These are phyloP conservation scores for Aleiodes alternator DNA, from an alignment of 2,888 invertebrate species.

Conservation along the genomic window DNA sequence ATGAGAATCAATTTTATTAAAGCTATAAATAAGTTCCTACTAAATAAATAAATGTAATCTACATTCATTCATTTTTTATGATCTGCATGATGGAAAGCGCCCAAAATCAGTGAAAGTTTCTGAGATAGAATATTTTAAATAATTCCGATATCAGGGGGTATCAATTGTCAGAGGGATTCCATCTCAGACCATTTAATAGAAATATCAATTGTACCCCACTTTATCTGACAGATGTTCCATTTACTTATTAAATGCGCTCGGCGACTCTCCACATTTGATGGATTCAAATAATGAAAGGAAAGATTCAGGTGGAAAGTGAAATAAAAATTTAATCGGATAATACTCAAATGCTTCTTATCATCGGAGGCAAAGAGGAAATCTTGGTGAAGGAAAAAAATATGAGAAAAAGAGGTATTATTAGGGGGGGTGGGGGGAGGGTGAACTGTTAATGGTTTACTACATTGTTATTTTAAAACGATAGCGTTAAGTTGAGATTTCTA, in stretches of 20 bases:
- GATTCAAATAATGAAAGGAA: too few species aligned
- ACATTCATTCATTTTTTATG: background rate
- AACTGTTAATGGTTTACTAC: constrained; percentile 16
- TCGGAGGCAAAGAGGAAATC: constrained; percentile 3
- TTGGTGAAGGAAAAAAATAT: constrained; percentile 7
- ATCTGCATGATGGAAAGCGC: background rate
- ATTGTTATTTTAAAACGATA: constrained; percentile 37
- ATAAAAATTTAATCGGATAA: background rate
- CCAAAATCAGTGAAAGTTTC: background rate
- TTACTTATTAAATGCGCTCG: too few species aligned
- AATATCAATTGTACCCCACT: too few species aligned
- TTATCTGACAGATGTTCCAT: too few species aligned
- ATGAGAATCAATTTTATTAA: constrained; percentile 22
- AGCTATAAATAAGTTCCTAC: constrained; percentile 14
- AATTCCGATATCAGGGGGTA: too few species aligned
- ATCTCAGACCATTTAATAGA: too few species aligned
- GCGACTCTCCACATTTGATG: too few species aligned
- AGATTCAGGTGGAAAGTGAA: too few species aligned
- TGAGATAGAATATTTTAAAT: background rate
- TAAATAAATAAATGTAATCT: background rate
- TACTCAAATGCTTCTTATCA: background rate
- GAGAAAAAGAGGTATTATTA: background rate
- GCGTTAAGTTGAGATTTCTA: constrained; percentile 3
- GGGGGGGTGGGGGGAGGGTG: background rate
- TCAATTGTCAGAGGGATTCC: too few species aligned